Base-by-base conservation (phyloP, 2,113 vertebrate genomes). In the Dryoscopus gambensis region DNA sequence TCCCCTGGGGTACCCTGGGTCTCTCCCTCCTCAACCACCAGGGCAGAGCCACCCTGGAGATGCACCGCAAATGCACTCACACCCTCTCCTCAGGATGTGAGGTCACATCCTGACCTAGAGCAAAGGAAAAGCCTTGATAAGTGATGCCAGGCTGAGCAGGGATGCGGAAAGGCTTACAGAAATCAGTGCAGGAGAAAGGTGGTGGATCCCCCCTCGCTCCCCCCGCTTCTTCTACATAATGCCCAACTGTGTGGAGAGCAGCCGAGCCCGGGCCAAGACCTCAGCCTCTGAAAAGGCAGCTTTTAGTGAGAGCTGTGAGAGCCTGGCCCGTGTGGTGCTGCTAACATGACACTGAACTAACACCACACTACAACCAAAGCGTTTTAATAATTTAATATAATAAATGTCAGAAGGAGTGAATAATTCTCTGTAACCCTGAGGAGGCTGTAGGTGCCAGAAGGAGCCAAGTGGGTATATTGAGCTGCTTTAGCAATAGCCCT, bases 391-490 rank as follows among this genome's bases (percentile, higher is more conserved):
- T 90, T 95, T 64, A 81, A 95, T 94, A 94, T 93, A 94, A 96
- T 96, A 95, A 95, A 96, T 94, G 95, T 96, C 95, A 95, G 90
- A 12, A 87, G 76, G 64, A 93, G 88, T 97, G 95, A 97, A 96
- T 96, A 96, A 96, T 96, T 93, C 96, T 79, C 95, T 96, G 90
- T 95, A 94, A 96, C 28, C 39, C 75, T 23, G 88, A 94, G 87
- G 74, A 90, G 96, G 71, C 73, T 56, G 69, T 13, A 90, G 92
- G 83, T 96, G 95, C 93, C 93, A 93, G 88, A 77, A 93, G 69
- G 62, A 91, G 92, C 90, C 67, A n/a, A 94, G 89, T 39, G 74
- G 86, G 46, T 92, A 52, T 11, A 55, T 40, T 80, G 92, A 92
- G 90, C 87, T 93, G 87, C 86, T 18, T 25, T 75, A 96, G 96